Evolutionary conservation across 2,888 invertebrate genomes (phyloP), one percentile per base, ranked within the genome.

Genomic region (Cataglyphis altisquamis): DNA sequence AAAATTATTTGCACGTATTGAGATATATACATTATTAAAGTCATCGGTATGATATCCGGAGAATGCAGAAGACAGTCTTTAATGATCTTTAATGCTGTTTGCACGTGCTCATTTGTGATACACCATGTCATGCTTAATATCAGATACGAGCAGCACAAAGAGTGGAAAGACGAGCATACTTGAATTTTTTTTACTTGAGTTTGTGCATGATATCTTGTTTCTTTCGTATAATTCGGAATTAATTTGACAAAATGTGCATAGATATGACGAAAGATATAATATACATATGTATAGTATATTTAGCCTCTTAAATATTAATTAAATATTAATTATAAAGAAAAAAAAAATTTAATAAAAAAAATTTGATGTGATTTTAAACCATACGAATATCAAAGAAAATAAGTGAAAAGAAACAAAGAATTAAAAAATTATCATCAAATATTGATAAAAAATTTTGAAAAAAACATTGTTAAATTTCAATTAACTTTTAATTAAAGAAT

Each of bases 71-170:
- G 32, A 1, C 0, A 63, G 48, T 2, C 0, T 48, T 21, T 64
- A 75, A 75, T 36, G 3, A 29, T 45, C 74, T 52, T 64, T 52
- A 64, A 52, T n/a, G 12, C 15, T 18, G 15, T 25, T 1, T 36
- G 32, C 15, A 64, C 52, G 21, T 64, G 52, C 12, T 29, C 12
- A 77, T 55, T 77, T 55, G 18, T 9, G 1, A 52, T 29, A 39
- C 12, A 25, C 12, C 29, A 77, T 29, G n/a, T 75, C 25, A 21
- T 5, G 15, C 12, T 77, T 75, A 48, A 52, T 39, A 55, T 77
- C 0, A 9, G 1, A 45, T 55, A 39, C n/a, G 1, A 66, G 10
- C 9, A 57, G 10, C 18, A 57, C 36, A 18, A 57, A 78, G 60
- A 8, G 25, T 1, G 21, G 4, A 52, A 8, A 66, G 62, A 67